Base-by-base conservation (phyloP, 2,113 vertebrate species). In the Pseudolaguvia tuberculata region DNA sequence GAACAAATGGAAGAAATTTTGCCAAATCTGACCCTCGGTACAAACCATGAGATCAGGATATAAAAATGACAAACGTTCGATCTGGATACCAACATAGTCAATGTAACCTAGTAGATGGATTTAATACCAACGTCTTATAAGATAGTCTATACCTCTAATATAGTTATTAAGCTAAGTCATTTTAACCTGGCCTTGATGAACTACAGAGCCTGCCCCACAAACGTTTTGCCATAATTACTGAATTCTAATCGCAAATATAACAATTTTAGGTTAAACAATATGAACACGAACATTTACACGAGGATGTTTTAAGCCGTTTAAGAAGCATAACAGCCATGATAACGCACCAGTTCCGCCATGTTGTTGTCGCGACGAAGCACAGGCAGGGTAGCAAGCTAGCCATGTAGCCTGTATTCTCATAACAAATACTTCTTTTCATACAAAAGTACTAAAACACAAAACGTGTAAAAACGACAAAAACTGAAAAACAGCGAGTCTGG, bases 341-440 rank as follows among this genome's bases (percentile, higher is more conserved):
- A 75, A 77, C 50, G 72, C 70, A 61, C 58, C 68, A 65, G 73
- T 69, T 82, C 82, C 82, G 82, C 84, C 84, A 85, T 85, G 72
- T 83, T 84, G 82, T 79, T 80, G 78, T 77, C 55, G 45, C 61
- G 69, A 62, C 70, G 17, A 47, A 20, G n/a, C 25, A 77, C 23
- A 65, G 13, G 17, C 66, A 14, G 15, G 20, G 5, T 29, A 68
- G 47, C 25, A 65, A 59, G 78, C 67, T 79, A 79, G 61, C 62
- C 17, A 53, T 66, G 62, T 18, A 35, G 55, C 31, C 31, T 31
- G 47, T 65, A 18, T n/a, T 11, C n/a, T 42, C 20, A 35, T 21
- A 68, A 47, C 31, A 23, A 20, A 66, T n/a, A 23, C n/a, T 53
- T 63, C 23, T 1, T n/a, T 48, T 14, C 27, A 25, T 11, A 72